Evolutionary conservation across 2,888 invertebrate genomes (phyloP).

Genomic region (Pandemis corylana): DNA sequence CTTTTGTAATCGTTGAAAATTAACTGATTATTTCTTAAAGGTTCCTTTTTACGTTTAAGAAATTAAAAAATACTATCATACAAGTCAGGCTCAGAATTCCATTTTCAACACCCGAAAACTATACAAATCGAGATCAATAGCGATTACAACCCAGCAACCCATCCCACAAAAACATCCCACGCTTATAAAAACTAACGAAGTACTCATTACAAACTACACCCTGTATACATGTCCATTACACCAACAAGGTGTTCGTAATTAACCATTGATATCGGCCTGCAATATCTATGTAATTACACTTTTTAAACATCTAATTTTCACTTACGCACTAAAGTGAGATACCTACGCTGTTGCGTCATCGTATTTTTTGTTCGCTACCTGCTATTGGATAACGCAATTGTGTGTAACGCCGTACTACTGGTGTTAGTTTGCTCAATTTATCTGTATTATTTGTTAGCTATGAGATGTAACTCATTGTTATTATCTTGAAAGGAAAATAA

Average conservation of each 20-base stretch:
- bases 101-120: too few relatives aligned
- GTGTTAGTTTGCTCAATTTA: conserved; percentile 16
- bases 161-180: not conserved
- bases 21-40: too few relatives aligned
- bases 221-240: conserved; percentile 33
- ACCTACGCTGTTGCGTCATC: conserved; percentile 25
- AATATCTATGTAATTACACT: conserved; percentile 62
- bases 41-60: too few relatives aligned
- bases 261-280: conserved; percentile 55
- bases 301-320: conserved; percentile 63
- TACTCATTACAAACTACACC: not conserved
- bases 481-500: conserved; percentile 2
- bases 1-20: too few relatives aligned
- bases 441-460: conserved; percentile 12
- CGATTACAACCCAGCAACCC: not conserved
- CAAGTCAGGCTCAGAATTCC: too few relatives aligned
- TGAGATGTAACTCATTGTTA: not conserved
- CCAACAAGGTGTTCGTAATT: conserved; percentile 63
- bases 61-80: too few relatives aligned
- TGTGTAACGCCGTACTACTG: conserved; percentile 19
- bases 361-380: conserved; percentile 15
- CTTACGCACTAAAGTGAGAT: conserved; percentile 54
- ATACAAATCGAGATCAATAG: not conserved
- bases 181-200: conserved; percentile 1
- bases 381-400: conserved; percentile 14